Conservation (phyloP, 2,888 invertebrate genomes). For the Oscheius sp. region DNA sequence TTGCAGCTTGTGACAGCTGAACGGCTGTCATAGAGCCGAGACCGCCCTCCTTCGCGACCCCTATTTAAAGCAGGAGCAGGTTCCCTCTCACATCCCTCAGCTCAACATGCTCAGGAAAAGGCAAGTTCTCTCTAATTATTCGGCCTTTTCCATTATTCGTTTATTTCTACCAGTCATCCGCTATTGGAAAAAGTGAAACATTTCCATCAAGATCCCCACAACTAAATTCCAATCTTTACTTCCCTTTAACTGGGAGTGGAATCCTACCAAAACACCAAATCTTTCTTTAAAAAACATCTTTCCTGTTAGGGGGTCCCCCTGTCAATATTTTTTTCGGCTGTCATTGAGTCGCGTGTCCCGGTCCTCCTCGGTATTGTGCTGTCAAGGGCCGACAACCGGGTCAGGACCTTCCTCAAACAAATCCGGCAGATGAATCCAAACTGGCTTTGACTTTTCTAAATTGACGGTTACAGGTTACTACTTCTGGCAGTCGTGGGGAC, state of each 20-base stretch:
- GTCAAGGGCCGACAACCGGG: slow-evolving; percentile 22
- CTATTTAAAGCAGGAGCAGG: slow-evolving; percentile 22
- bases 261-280: not conserved
- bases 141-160: not conserved
- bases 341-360: slow-evolving; percentile 13
- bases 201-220: not conserved
- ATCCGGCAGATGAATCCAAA: not conserved
- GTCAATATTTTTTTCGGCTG: not conserved
- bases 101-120: slow-evolving; percentile 29
- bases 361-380: slow-evolving; percentile 23
- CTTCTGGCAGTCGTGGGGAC: slow-evolving; percentile 18
- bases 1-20: slow-evolving; percentile 31
- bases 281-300: not conserved
- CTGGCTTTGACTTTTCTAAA: not conserved
- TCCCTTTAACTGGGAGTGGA: too few relatives aligned
- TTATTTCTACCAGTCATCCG: not conserved
- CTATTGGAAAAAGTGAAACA: too few relatives aligned
- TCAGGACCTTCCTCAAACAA: not conserved
- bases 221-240: too few relatives aligned
- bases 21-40: slow-evolving; percentile 31
- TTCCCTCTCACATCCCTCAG: not conserved
- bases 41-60: slow-evolving; percentile 27
- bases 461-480: slow-evolving; percentile 7
- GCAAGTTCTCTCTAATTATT: slow-evolving; percentile 19
- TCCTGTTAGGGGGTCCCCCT: not conserved